Percentiles rank a stretch among this genome's conserved stretches.
phyloP scores from a whole-genome alignment of 2,888 invertebrate genomes.

The Clistopyga incitator region DNA sequence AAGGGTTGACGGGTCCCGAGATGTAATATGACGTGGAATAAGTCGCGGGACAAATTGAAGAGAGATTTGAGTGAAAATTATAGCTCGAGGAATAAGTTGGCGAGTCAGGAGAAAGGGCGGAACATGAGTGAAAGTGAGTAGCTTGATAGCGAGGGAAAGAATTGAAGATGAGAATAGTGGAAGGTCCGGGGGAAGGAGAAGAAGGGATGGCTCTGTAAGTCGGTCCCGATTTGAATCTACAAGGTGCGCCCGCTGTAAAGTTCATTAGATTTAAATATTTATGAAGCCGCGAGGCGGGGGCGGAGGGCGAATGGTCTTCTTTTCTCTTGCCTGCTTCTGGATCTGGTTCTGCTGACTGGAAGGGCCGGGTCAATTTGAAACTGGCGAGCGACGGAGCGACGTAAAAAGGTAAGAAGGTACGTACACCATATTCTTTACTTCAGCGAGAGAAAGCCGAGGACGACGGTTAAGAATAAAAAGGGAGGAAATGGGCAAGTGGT shows the following conservation, averaged over 20 bases:
- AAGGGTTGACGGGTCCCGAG: background rate
- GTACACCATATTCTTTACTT: slow-evolving; percentile 71
- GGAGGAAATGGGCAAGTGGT: slow-evolving; percentile 10
- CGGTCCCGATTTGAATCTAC: slow-evolving; percentile 76
- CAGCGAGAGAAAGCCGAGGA: slow-evolving; percentile 54
- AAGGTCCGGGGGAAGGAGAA: slow-evolving; percentile 7
- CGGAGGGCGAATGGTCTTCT: slow-evolving; percentile 38
- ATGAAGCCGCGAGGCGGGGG: slow-evolving; percentile 71
- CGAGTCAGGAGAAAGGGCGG: background rate
- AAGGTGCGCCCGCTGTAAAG: slow-evolving; percentile 74
- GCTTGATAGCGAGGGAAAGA: background rate
- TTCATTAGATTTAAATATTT: slow-evolving; percentile 81
- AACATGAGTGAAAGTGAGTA: slow-evolving; percentile 35
- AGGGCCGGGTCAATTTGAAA: slow-evolving; percentile 77
- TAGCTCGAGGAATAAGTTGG: background rate
- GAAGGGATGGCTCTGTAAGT: slow-evolving; percentile 37
- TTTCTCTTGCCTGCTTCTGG: slow-evolving; percentile 21
- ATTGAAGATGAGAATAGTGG: slow-evolving; percentile 17
- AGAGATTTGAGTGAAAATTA: background rate
- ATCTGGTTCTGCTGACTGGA: slow-evolving; percentile 38
- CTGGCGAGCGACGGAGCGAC: slow-evolving; percentile 60
- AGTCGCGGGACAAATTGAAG: slow-evolving; percentile 27
- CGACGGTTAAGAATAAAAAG: slow-evolving; percentile 10
- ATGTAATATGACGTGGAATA: slow-evolving; percentile 11
- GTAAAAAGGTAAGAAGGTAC: slow-evolving; percentile 35